Base-by-base conservation (phyloP, 92 coral and sea anemone genomes). In the Hydrozoanthus gracilis region DNA sequence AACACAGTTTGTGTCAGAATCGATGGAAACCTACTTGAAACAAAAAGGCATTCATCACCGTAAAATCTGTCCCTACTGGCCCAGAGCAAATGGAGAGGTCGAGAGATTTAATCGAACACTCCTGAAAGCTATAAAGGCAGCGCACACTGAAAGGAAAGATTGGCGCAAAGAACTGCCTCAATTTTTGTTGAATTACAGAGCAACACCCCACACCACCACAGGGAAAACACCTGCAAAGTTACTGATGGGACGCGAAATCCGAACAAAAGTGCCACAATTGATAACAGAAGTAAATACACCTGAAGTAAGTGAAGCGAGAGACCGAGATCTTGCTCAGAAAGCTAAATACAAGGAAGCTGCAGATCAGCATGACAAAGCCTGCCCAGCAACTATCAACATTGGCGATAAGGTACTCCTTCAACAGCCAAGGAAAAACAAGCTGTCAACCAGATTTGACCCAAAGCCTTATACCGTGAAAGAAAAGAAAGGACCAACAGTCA, bases 111-210 rank as follows among this genome's bases (percentile, higher is more conserved):
- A 14, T 14, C 69, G 27, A n/a, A 82, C 54, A 46, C 13, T 48
- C 12, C 8, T 69, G 51, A 83, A 83, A 35, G 54, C 66, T 27
- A 6, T 70, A 49, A 83, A 51, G 51, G 51, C 60, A 47, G 66
- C 83, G 35, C 46, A 6, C 13, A 64, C 70, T 5, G 50, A 76
- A 78, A 20, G 50, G 70, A 62, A 20, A 78, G 70, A 54, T 17
- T 54, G 69, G 46, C 14, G 68, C 44, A 55, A 18, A 17, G 67
- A 78, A 54, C 8, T 78, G 44, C 50, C 45, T 4, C 44, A 20
- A 52, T 52, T 52, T 17, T 52, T 78, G 69, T 16, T 15, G n/a
- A 8, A 13, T 52, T 78, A 78, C 44, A 78, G 83, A 55, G 47
- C 48, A 61, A 78, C 69, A 52, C 69, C 83, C 9, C 83, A 56